A percentile compares a stretch with the other conserved stretches of the same genome.
Conservation (phyloP, 2,888 invertebrate genomes). For the Plutella xylostella region DNA sequence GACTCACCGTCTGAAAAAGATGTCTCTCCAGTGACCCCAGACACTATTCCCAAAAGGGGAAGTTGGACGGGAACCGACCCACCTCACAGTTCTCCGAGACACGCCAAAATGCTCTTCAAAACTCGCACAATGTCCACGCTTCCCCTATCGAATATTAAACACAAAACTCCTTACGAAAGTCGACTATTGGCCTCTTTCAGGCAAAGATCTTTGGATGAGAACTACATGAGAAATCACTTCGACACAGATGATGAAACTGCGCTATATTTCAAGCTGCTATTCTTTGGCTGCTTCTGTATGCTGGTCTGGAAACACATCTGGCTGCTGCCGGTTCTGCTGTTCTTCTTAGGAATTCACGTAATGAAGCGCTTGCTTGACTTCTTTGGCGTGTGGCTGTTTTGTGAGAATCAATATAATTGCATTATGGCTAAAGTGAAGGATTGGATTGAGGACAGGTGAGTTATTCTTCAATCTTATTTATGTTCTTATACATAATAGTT, state of each 20-base stretch:
- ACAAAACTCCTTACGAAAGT: constrained; percentile 41
- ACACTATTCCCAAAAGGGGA: constrained; percentile 32
- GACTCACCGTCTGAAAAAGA: constrained; percentile 49
- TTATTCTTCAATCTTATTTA: too few relatives aligned
- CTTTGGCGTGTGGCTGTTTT: constrained; percentile 63
- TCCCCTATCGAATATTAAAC: constrained; percentile 44
- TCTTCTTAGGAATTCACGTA: constrained; percentile 81
- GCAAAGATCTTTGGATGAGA: constrained; percentile 52
- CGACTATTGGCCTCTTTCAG: constrained; percentile 44
- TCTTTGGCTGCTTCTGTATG: constrained; percentile 87
- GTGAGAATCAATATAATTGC: constrained; percentile 52
- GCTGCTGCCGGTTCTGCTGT: constrained; percentile 80
- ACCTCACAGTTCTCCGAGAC: constrained; percentile 42
- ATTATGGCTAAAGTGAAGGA: constrained; percentile 41
- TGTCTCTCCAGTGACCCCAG: constrained; percentile 40
- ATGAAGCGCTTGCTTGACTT: constrained; percentile 63
- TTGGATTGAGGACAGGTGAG: constrained; percentile 75
- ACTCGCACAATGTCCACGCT: constrained; percentile 56
- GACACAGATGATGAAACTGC: constrained; percentile 72
- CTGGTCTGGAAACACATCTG: constrained; percentile 89
- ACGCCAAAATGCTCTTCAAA: constrained; percentile 53
- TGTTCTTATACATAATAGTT: too few relatives aligned
- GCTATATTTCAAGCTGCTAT: constrained; percentile 79
- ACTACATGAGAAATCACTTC: constrained; percentile 51
- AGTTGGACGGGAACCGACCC: constrained; percentile 43